phyloP scores from a whole-genome alignment of 2,797 vertebrate species.

The Gymnothorax javanicus region DNA sequence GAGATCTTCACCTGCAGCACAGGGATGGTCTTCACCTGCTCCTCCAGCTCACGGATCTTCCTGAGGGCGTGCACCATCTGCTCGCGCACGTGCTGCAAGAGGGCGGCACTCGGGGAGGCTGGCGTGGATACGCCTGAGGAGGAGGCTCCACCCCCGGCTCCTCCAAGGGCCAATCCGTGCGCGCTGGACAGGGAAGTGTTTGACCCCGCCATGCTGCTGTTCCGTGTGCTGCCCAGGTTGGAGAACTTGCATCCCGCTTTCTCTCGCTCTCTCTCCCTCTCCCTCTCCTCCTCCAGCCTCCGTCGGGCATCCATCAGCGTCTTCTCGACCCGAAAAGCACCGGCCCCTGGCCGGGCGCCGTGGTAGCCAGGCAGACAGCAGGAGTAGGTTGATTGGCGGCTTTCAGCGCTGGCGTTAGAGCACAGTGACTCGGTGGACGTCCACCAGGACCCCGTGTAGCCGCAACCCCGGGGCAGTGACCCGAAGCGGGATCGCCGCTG shows the following conservation, averaged over 20 bases:
- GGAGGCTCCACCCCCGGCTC: slow-evolving; percentile 68
- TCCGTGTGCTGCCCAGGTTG: slow-evolving; percentile 77
- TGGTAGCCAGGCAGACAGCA: slow-evolving; percentile 87
- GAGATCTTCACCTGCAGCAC: slow-evolving; percentile 91
- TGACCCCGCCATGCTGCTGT: slow-evolving; percentile 80
- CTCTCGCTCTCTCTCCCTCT: slow-evolving; percentile 72
- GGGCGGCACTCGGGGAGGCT: slow-evolving; percentile 82
- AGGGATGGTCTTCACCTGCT: slow-evolving; percentile 90
- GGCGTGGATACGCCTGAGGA: slow-evolving; percentile 90
- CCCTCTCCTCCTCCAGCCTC: slow-evolving; percentile 84
- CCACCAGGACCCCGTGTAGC: slow-evolving; percentile 87
- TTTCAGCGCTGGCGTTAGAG: slow-evolving; percentile 87
- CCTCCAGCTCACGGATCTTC: slow-evolving; percentile 87
- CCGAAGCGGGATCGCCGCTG: slow-evolving; percentile 83
- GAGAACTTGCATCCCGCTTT: slow-evolving; percentile 62
- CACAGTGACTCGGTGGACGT: slow-evolving; percentile 91
- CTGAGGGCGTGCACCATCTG: slow-evolving; percentile 87
- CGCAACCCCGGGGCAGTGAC: slow-evolving; percentile 83
- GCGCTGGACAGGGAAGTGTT: slow-evolving; percentile 83
- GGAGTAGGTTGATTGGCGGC: slow-evolving; percentile 87
- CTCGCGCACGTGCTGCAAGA: slow-evolving; percentile 87
- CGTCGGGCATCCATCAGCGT: slow-evolving; percentile 84
- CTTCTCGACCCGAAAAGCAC: slow-evolving; percentile 83
- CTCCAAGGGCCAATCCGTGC: slow-evolving; percentile 75
- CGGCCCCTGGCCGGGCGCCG: slow-evolving; percentile 62